Percentiles rank a stretch among this genome's conserved stretches.
Evolutionary conservation across 2,797 vertebrate species (phyloP).

Genomic region (Falco berigora): DNA sequence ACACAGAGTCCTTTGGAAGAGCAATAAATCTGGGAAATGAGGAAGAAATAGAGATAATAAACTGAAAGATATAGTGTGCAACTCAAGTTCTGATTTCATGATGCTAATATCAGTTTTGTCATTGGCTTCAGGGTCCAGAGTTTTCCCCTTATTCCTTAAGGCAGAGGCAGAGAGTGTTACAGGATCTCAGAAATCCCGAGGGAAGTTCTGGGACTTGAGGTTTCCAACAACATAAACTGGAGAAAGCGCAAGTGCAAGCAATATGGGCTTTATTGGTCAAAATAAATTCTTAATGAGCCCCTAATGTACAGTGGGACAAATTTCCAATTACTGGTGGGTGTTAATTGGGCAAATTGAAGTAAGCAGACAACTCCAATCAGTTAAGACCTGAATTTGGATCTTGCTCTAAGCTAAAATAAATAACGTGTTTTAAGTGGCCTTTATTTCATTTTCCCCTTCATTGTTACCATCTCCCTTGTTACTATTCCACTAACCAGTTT

Average conservation of each 20-base stretch:
- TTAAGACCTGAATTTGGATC: neutral
- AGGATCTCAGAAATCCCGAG: neutral
- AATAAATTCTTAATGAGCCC: conserved; percentile 3
- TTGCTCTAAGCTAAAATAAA: neutral
- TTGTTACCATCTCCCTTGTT: neutral
- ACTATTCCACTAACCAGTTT: neutral
- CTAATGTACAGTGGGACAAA: neutral
- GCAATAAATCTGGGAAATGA: conserved; percentile 18
- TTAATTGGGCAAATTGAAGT: neutral
- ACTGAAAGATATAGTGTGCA: neutral
- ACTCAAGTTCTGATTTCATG: neutral
- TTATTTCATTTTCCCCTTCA: neutral
- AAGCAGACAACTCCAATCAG: neutral
- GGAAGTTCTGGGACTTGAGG: neutral
- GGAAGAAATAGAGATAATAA: conserved; percentile 7
- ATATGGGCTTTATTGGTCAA: neutral
- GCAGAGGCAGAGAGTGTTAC: neutral
- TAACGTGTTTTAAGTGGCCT: neutral
- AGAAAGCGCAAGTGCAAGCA: neutral
- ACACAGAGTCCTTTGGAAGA: conserved; percentile 1
- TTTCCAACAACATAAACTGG: neutral
- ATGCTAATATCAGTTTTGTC: neutral
- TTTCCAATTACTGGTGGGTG: neutral
- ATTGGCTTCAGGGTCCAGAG: neutral
- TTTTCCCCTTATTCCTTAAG: neutral